Conservation (phyloP, 2,113 vertebrate genomes). For the Coryphaenoides rupestris region DNA sequence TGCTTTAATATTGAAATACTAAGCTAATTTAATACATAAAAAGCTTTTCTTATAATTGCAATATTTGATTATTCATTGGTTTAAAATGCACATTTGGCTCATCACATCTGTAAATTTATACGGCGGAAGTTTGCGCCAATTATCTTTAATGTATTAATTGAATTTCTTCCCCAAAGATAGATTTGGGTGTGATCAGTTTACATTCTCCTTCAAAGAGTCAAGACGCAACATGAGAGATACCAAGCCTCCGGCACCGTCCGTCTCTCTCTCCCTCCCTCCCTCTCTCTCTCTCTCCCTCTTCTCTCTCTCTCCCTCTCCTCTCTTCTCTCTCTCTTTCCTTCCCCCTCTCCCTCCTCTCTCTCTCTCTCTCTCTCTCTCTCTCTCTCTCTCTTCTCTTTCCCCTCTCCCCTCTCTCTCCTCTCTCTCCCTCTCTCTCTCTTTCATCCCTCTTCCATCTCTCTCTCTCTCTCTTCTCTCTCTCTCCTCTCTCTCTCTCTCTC, state of each 20-base stretch:
- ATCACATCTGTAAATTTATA: conserved; percentile 55
- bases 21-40: no score
- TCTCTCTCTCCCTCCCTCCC: conserved; percentile 17
- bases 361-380: no score
- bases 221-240: conserved; percentile 67
- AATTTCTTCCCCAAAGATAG: conserved; percentile 73
- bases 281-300: conserved; percentile 17
- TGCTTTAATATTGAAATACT: no score
- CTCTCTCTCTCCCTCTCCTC: conserved; percentile 12
- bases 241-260: conserved; percentile 63
- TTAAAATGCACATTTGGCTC: conserved; percentile 53
- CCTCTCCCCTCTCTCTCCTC: no score
- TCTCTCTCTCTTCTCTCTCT: conserved; percentile 11
- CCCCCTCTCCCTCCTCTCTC: no score
- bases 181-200: conserved; percentile 76
- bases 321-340: background rate
- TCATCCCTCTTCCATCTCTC: conserved; percentile 11
- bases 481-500: background rate
- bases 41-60: conserved; percentile 1
- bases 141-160: conserved; percentile 80
- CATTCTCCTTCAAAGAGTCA: conserved; percentile 66
- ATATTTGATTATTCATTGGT: conserved; percentile 59
- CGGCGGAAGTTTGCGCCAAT: conserved; percentile 60
- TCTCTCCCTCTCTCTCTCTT: no score
- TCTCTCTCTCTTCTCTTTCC: no score